Conservation (phyloP, 2,888 invertebrate species). For the Cyclophora punctaria region DNA sequence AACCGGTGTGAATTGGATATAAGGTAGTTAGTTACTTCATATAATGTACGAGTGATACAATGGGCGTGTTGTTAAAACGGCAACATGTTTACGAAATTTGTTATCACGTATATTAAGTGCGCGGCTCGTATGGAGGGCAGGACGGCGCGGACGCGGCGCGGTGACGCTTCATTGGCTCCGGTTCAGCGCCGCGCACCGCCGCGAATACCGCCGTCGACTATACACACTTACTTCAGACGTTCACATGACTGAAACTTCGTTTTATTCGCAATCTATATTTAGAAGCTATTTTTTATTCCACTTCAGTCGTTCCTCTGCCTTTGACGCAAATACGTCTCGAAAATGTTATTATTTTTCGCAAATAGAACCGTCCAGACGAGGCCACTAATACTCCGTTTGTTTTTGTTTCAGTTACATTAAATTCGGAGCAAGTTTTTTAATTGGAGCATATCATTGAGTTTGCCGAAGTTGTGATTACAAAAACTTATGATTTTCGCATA, state of each 20-base stretch:
- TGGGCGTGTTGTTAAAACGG: conserved; percentile 32
- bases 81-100: conserved; percentile 52
- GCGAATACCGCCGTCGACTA: conserved; percentile 36
- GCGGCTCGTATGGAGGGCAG: conserved; percentile 36
- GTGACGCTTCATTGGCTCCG: conserved; percentile 57
- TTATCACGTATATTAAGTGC: conserved; percentile 35
- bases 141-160: conserved; percentile 40
- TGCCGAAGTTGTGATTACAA: conserved; percentile 34
- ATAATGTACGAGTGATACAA: conserved; percentile 32
- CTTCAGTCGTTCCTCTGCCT: conserved; percentile 50
- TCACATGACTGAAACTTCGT: conserved; percentile 62
- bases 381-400: conserved; percentile 29
- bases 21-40: conserved; percentile 24
- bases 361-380: conserved; percentile 20
- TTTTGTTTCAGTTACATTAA: conserved; percentile 70
- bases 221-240: conserved; percentile 31
- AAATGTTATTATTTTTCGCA: conserved; percentile 36
- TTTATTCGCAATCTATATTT: conserved; percentile 56
- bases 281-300: conserved; percentile 53
- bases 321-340: conserved; percentile 50
- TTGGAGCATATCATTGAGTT: conserved; percentile 59
- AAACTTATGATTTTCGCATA: conserved; percentile 64
- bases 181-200: conserved; percentile 29
- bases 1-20: conserved; percentile 21
- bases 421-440: conserved; percentile 45